Base-by-base conservation (phyloP, 2,797 vertebrate genomes). In the Decapterus maruadsi region DNA sequence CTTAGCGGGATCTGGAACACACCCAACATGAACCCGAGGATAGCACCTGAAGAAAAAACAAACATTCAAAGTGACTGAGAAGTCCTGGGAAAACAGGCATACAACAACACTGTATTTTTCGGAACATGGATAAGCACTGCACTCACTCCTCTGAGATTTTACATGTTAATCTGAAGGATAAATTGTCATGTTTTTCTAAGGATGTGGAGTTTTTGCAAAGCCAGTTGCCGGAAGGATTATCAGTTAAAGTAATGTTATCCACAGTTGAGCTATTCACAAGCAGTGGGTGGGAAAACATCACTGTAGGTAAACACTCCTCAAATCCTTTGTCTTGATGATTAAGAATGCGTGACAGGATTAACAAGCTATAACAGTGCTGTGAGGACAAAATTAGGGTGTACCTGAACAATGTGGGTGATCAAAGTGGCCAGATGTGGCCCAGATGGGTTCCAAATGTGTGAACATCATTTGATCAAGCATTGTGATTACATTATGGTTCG, bases 11-110 rank as follows among this genome's bases (percentile, higher is more conserved):
- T 95, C 73, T 97, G 97, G 90, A 97, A 97, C 61, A 98, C 89
- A 1, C 97, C 98, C 84, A 99, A 90, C 98, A 99, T 97, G 93
- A 99, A 99, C 60, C 96, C 98, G 58, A 99, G 88, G 86, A 99
- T 96, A 56, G 98, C 96, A 90, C 98, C 98, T 99, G 88, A 88
- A 91, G 20, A 77, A 36, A 64, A 83, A 57, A 68, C 26, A 55
- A 58, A 50, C 45, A 75, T 43, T 55, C 14, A 75, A 76, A 36
- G 8, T 31, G 31, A 46, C 14, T 29, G n/a, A 68, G 19, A 71
- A 10, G 19, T 45, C 22, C 7, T 4, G 14, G 6, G 19, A 56
- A 75, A 67, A 17, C 1, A 63, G 20, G 3, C 13, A 45, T 3
- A 45, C 8, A 68, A 45, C 8, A 68, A 53, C 65, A 19, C 48